Evolutionary conservation across 2,797 vertebrate species (phyloP).

Genomic region (Melanogrammus aeglefinus): DNA sequence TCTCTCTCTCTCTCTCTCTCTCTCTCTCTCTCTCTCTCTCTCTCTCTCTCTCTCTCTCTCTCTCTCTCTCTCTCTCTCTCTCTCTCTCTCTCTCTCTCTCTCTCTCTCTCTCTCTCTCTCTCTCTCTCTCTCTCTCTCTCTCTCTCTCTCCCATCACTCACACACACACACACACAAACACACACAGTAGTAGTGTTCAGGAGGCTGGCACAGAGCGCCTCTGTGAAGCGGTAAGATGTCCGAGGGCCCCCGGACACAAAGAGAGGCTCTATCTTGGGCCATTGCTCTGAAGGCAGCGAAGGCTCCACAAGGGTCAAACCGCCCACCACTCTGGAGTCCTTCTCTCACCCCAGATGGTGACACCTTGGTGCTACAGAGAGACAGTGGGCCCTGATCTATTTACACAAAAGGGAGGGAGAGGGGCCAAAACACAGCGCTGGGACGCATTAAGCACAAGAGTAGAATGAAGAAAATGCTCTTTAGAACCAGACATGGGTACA

Average conservation of each 20-base stretch:
- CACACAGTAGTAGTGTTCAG: conserved; percentile 58
- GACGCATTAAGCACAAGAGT: conserved; percentile 26
- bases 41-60: background rate
- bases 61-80: background rate
- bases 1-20: conserved; percentile 32
- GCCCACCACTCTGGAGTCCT: conserved; percentile 14
- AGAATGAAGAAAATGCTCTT: conserved; percentile 38
- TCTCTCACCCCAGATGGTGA: conserved; percentile 42
- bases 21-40: conserved; percentile 13
- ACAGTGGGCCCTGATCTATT: conserved; percentile 40
- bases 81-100: conserved; percentile 3
- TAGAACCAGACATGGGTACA: conserved; percentile 32
- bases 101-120: background rate
- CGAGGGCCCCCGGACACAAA: conserved; percentile 65
- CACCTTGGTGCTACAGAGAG: conserved; percentile 50
- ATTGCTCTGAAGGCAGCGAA: conserved; percentile 51
- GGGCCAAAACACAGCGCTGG: conserved; percentile 6
- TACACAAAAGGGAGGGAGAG: background rate
- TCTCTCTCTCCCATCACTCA: conserved; percentile 31
- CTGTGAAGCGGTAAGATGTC: conserved; percentile 57
- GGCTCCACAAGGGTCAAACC: conserved; percentile 47
- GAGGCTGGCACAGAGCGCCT: conserved; percentile 76
- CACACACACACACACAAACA: conserved; percentile 40
- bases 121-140: background rate
- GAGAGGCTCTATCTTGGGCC: conserved; percentile 60